Evolutionary conservation across 1,140 invertebrate species (phyloP).

Genomic region (Eueides isabella): DNA sequence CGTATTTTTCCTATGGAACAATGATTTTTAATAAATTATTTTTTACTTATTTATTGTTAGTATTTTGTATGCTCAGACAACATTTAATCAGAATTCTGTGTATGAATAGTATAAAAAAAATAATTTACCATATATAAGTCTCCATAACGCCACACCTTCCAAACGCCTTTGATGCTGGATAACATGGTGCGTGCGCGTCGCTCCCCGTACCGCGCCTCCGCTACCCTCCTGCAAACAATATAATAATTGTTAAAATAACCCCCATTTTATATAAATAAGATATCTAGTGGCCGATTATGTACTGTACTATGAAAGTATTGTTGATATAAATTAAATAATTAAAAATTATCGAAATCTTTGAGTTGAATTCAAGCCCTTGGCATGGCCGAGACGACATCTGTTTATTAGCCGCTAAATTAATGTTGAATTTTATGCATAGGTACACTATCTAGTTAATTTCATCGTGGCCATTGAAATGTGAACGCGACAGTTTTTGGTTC

Average conservation of each 20-base stretch:
- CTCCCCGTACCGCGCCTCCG: constrained; percentile 57
- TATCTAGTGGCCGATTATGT: too few species aligned
- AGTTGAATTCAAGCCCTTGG: too few species aligned
- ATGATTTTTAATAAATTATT: neutral
- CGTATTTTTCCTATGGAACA: constrained; percentile 22
- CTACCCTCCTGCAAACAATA: constrained; percentile 48
- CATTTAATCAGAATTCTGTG: too few species aligned
- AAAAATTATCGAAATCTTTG: too few species aligned
- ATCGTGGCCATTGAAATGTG: too few species aligned
- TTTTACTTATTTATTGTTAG: neutral
- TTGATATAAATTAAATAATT: too few species aligned
- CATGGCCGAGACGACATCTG: neutral
- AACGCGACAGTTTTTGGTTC: too few species aligned
- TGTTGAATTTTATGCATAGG: too few species aligned
- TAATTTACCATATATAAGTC: constrained; percentile 79
- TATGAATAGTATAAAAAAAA: too few species aligned
- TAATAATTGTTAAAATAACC: neutral
- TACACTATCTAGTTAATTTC: too few species aligned
- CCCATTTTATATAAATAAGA: too few species aligned
- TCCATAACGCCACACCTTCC: constrained; percentile 81
- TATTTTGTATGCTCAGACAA: neutral
- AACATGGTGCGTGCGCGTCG: constrained; percentile 73
- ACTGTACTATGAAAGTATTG: too few species aligned
- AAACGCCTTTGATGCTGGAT: constrained; percentile 76
- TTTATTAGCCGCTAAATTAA: neutral